Base-by-base conservation (phyloP, 2,113 vertebrate species). In the Pygathrix nemaeus region DNA sequence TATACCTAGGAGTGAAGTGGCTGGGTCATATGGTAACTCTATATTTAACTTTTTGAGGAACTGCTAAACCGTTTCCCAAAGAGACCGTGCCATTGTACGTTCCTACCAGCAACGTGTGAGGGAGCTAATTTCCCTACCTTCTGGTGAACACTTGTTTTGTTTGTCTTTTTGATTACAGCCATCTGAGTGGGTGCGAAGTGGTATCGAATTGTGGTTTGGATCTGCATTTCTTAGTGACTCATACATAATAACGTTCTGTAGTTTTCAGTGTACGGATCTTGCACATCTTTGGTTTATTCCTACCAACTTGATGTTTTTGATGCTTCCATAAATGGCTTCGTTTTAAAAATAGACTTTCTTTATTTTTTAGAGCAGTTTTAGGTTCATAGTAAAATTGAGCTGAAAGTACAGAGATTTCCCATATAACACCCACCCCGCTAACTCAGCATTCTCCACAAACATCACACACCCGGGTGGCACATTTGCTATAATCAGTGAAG, bases 321-420 rank as follows among this genome's bases (percentile, higher is more conserved):
- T 75, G 40, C 2, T 78, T 35, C 18, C 68, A 48, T 6, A 75
- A 43, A 27, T 59, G 27, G 43, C 18, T 94, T 88, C 52, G 30
- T 73, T 88, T 78, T 64, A 30, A 59, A 82, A 82, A 82, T 20
- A 78, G 88, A 48, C 73, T 75, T 64, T 64, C 80, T 87, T 64
- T 72, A 40, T 45, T 38, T 45, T 64, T 72, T 43, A 23, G 48
- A 30, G 30, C 14, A n/a, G 13, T 90, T 90, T 85, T 20, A 96
- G 91, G 50, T 61, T 96, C 6, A 72, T 25, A 90, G n/a, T 23
- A 73, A 90, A 93, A 93, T 3, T 52, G 91, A 85, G 80, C 27
- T 30, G 64, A 80, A 64, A 55, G 75, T 57, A 45, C 52, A 90
- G 43, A 70, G 59, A 72, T 23, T 90, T 94, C 38, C 73, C 7